Evolutionary conservation across 2,888 invertebrate genomes (phyloP).

Genomic region (Acronicta aceris): DNA sequence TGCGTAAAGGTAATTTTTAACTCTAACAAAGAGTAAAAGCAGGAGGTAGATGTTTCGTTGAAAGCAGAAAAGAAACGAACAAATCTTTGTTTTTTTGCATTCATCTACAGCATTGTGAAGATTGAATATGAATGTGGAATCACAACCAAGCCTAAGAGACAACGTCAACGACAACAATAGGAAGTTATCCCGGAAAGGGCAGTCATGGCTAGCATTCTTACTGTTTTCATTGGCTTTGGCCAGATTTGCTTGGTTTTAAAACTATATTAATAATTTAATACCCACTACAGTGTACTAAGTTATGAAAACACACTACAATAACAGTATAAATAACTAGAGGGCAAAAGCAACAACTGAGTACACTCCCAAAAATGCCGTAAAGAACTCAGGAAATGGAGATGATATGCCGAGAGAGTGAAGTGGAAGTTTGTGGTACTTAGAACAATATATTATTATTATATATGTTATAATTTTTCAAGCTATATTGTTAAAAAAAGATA

Average conservation of each 20-base stretch:
- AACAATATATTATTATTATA: background rate
- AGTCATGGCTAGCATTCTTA: background rate
- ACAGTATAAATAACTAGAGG: background rate
- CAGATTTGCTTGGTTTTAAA: background rate
- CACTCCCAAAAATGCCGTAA: background rate
- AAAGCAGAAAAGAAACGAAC: background rate
- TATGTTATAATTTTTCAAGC: background rate
- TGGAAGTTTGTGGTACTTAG: background rate
- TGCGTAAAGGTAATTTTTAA: too few relatives aligned
- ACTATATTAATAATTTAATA: too few relatives aligned
- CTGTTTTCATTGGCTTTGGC: background rate
- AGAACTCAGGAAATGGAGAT: background rate
- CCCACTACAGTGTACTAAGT: background rate
- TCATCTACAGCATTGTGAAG: background rate
- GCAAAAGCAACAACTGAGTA: background rate
- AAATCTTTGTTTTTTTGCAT: background rate
- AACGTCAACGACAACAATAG: too few relatives aligned
- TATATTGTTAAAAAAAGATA: background rate
- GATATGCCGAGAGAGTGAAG: background rate
- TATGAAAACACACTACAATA: too few relatives aligned
- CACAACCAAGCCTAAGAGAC: background rate
- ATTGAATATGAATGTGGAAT: background rate
- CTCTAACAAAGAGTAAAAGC: too few relatives aligned
- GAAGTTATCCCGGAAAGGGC: background rate
- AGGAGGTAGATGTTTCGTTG: too few relatives aligned